Conservation (phyloP, 2,113 vertebrate genomes). For the Pterocles gutturalis region DNA sequence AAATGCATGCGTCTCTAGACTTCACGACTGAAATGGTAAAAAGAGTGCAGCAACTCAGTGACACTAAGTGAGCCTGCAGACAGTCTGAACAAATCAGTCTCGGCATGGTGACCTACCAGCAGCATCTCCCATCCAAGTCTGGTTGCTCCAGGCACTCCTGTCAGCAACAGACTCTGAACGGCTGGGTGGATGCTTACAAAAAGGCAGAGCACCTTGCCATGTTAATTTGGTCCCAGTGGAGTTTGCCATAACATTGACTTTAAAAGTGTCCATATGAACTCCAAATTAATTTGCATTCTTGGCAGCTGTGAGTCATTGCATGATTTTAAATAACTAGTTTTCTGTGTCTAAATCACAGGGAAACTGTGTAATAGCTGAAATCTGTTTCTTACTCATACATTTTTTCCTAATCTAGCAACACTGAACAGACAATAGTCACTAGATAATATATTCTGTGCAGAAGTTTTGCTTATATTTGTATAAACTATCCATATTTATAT, state of each 20-base stretch:
- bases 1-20: background rate
- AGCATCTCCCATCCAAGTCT: background rate
- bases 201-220: background rate
- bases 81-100: constrained; percentile 17
- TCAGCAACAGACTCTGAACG: background rate
- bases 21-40: constrained; percentile 19
- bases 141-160: background rate
- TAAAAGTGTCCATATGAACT: background rate
- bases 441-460: background rate
- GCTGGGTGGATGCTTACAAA: background rate
- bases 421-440: background rate
- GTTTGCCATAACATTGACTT: background rate
- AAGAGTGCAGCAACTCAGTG: background rate
- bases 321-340: background rate
- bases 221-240: background rate
- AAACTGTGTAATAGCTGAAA: background rate
- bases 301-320: background rate
- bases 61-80: constrained; percentile 30
- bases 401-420: background rate
- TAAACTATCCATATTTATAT: background rate
- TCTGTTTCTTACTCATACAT: fast-evolving
- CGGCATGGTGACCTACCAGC: background rate
- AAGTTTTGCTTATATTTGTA: background rate
- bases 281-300: background rate
- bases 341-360: background rate